These are phyloP conservation scores for Oryctes rhinoceros DNA, from an alignment of 1,140 invertebrate genomes.

Conservation along the genomic window DNA sequence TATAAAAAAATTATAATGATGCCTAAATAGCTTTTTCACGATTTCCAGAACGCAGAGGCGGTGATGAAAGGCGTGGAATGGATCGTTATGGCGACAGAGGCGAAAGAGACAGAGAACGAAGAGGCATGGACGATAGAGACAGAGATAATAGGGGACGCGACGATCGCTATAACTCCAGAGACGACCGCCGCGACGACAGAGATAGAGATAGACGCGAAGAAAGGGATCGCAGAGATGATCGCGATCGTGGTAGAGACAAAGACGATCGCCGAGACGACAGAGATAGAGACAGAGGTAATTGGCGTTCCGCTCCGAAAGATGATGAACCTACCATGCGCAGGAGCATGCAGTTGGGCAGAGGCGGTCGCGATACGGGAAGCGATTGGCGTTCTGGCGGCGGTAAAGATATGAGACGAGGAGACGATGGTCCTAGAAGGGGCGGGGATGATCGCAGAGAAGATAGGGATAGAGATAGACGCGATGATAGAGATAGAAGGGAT, in stretches of 20 bases:
- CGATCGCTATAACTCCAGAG: conserved; percentile 40
- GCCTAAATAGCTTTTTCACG: no score
- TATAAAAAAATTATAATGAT: no score
- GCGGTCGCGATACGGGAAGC: conserved; percentile 1
- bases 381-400: conserved; percentile 42
- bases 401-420: conserved; percentile 20
- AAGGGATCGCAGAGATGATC: conserved; percentile 43
- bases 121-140: not conserved
- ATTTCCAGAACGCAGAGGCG: not conserved
- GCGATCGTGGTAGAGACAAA: not conserved
- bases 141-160: conserved; percentile 43
- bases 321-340: conserved; percentile 40
- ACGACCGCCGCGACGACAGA: conserved; percentile 43
- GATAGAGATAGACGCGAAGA: conserved; percentile 19
- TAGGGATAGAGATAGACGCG: conserved; percentile 40
- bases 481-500: conserved; percentile 39
- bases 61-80: not conserved
- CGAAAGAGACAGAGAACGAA: conserved; percentile 23
- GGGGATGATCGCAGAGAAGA: conserved; percentile 46
- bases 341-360: conserved; percentile 30
- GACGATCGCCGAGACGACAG: conserved; percentile 38
- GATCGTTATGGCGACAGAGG: conserved; percentile 39
- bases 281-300: conserved; percentile 14
- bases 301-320: not conserved
- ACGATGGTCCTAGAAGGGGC: conserved; percentile 39